Evolutionary conservation across 2,888 invertebrate species (phyloP), one percentile per base, ranked within the genome.

Genomic region (Phyllotreta cruciferae): DNA sequence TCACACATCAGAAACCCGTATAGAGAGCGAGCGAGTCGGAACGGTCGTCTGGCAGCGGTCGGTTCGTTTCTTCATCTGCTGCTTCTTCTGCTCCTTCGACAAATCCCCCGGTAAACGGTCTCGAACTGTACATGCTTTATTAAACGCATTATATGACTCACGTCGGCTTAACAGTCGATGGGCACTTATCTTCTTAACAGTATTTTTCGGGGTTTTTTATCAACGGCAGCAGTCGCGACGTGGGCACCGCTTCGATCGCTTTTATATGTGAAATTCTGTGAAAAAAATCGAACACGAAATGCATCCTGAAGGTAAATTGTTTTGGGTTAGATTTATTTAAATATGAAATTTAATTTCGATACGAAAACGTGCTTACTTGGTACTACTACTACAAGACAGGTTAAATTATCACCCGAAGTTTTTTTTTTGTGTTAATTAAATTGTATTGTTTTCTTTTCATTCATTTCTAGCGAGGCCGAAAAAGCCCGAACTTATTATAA

Each of bases 401-500:
- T 11, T 11, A 13, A 13, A 13, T 47, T 11, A 11, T n/a, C 10
- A 47, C 9, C 45, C n/a, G n/a, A n/a, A n/a, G n/a, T 24, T 24
- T 24, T 24, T 24, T 24, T 24, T 24, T 24, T 24, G 24, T 42
- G 42, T 42, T 14, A 11, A 11, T 41, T 42, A 41, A 9, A 39
- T 39, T 54, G 54, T 14, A 14, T 41, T 42, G 39, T 11, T n/a
- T 52, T 10, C 10, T 41, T 58, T 34, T 11, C 35, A 49, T 34
- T 56, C 60, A 45, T 73, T 78, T 81, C 66, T 83, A 86, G 89
- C 87, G 63, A 84, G 86, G 72, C 88, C 89, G 53, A 87, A 88
- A 79, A 92, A 90, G 80, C 91, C 91, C 70, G 93, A 94, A 82
- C 85, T 94, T 84, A 95, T 96, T 72, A 94, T 96, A 76, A 88